Conservation (phyloP, 2,113 vertebrate species). For the Mormyrus lacerda region DNA sequence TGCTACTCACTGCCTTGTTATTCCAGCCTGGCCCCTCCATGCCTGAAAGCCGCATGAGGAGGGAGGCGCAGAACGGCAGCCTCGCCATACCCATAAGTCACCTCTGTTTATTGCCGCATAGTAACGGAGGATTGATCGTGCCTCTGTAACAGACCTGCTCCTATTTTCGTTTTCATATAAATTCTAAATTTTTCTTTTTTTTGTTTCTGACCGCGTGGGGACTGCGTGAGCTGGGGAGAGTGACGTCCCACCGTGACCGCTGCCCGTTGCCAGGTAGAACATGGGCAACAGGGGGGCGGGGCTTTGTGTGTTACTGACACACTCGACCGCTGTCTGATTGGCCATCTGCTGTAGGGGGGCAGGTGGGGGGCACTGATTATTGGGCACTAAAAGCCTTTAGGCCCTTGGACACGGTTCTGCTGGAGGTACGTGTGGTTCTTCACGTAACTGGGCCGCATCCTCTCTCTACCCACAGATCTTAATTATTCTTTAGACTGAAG, state of each 20-base stretch:
- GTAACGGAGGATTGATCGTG: slow-evolving; percentile 9
- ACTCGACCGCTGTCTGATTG: background rate
- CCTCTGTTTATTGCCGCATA: background rate
- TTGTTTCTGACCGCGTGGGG: background rate
- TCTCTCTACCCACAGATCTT: background rate
- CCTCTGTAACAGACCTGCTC: background rate
- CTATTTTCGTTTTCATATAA: slow-evolving; percentile 17
- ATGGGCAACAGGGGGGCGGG: background rate
- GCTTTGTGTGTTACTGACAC: background rate
- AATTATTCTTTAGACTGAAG: background rate
- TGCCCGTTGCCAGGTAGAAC: background rate
- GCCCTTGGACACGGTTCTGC: background rate
- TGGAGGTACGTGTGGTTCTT: background rate
- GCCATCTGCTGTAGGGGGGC: background rate
- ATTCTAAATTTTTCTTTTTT: slow-evolving; percentile 1
- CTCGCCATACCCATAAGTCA: background rate
- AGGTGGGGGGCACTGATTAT: background rate
- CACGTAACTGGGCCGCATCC: no score
- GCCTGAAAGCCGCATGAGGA: background rate
- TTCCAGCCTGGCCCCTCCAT: background rate
- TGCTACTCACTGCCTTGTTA: slow-evolving; percentile 18
- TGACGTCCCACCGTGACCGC: background rate
- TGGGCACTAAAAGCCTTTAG: background rate
- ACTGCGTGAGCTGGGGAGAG: background rate
- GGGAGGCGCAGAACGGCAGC: background rate